These are phyloP conservation scores for Lophius americanus DNA, from an alignment of 2,797 vertebrate genomes.

Conservation along the genomic window DNA sequence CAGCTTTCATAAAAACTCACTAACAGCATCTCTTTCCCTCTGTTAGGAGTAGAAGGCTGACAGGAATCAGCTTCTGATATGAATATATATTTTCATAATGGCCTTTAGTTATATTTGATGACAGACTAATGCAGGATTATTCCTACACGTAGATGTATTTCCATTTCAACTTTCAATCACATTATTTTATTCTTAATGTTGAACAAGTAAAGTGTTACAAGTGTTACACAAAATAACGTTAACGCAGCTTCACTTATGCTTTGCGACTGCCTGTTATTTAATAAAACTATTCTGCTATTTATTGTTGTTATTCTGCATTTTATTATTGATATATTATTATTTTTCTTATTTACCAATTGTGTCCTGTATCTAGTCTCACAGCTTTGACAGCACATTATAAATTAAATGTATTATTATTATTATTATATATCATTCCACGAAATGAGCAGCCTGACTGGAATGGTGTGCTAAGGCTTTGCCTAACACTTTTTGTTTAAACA, in stretches of 20 bases:
- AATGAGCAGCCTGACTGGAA: too few species aligned
- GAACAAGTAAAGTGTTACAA: neutral
- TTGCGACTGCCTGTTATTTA: neutral
- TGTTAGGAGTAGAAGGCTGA: neutral
- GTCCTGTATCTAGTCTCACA: too few species aligned
- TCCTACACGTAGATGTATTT: neutral
- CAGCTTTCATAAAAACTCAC: too few species aligned
- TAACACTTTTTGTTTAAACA: too few species aligned
- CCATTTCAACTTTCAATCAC: neutral
- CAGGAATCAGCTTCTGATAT: neutral
- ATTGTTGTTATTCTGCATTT: too few species aligned
- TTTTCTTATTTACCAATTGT: too few species aligned
- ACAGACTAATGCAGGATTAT: neutral
- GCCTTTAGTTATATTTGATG: neutral
- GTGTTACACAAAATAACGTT: neutral
- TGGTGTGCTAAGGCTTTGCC: too few species aligned
- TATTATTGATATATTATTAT: too few species aligned
- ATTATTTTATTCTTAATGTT: neutral
- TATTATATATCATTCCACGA: too few species aligned
- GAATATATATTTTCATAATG: neutral
- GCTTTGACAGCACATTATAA: too few species aligned
- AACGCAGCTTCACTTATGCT: constrained; percentile 9
- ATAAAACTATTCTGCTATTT: neutral
- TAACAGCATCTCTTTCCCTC: neutral
- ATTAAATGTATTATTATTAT: too few species aligned